Evolutionary conservation across 2,113 vertebrate species (phyloP), one percentile per base, ranked within the genome.

Genomic region (Eptesicus fuscus): DNA sequence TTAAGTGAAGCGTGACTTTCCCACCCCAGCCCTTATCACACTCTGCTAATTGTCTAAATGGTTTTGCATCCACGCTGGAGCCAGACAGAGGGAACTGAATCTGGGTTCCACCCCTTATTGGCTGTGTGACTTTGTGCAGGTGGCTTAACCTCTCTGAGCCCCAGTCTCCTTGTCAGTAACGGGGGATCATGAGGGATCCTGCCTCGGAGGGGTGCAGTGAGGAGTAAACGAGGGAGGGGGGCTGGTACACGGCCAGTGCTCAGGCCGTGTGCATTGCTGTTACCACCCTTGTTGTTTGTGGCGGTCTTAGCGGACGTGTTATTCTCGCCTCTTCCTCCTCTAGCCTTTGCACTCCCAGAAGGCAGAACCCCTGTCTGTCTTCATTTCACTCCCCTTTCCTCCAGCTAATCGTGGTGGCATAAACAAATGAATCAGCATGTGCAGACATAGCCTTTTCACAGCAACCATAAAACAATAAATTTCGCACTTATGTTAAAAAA

Each of bases 101-200:
- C 59, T 67, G 69, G 17, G 47, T 28, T 70, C 28, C 40, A 17
- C 35, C 9, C 0, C 53, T 63, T 28, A 8, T 1, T 0, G 1
- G 30, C 86, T 94, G 71, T 61, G 78, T 79, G 95, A 65, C 35
- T 30, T 35, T 13, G 30, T 12, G 14, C 35, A 12, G 69, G 78
- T 79, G 56, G 47, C 51, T 42, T 35, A 42, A 51, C 69, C 40
- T 86, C 74, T 83, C 80, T 88, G 90, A 91, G 28, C 79, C 35
- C 30, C 8, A 7, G 80, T 83, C 76, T 88, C n/a, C 69, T 78
- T 7, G 6, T 56, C 16, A 3, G 25, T 23, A 9, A 61, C 16
- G 16, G 37, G 42, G 9, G 7, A 3, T 10, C 9, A 17, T 35
- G 20, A 17, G 0, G 9, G 23, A 42, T 35, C 51, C 70, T 10